Conservation (phyloP, 2,888 invertebrate species). For the Eristalis intricaria region DNA sequence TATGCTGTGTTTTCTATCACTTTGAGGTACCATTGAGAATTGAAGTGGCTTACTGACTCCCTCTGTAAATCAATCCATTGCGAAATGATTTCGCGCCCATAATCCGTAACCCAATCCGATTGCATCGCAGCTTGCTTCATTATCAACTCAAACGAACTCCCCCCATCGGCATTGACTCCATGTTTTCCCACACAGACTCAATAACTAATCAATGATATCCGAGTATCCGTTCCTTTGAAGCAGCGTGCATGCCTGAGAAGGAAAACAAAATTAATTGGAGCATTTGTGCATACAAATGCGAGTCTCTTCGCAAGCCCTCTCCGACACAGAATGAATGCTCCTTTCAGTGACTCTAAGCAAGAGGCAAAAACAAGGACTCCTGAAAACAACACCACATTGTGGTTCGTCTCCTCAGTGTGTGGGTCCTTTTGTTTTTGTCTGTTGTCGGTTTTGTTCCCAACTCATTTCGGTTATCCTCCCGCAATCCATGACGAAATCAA, state of each 20-base stretch:
- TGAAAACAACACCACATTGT: background rate
- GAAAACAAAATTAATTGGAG: constrained; percentile 12
- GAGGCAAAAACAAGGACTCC: background rate
- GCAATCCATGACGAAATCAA: constrained; percentile 41
- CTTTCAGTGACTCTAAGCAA: background rate
- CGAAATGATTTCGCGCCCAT: too few species aligned
- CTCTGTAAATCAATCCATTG: too few species aligned
- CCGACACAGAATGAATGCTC: background rate
- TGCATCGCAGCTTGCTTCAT: too few species aligned
- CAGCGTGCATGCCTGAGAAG: background rate
- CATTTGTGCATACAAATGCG: background rate
- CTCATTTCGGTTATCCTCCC: constrained; percentile 17
- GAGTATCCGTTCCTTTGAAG: background rate
- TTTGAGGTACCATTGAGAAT: too few species aligned
- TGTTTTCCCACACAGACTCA: background rate
- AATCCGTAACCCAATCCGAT: background rate
- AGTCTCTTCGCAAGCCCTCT: background rate
- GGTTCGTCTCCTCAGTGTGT: background rate
- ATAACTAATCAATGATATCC: background rate
- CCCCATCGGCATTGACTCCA: background rate
- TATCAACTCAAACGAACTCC: background rate
- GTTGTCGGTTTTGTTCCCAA: constrained; percentile 21
- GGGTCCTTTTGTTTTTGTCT: constrained; percentile 21
- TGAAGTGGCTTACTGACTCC: too few species aligned
- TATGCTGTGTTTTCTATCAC: too few species aligned